Conservation (phyloP, 2,797 vertebrate genomes). For the Poliocrania exsul region DNA sequence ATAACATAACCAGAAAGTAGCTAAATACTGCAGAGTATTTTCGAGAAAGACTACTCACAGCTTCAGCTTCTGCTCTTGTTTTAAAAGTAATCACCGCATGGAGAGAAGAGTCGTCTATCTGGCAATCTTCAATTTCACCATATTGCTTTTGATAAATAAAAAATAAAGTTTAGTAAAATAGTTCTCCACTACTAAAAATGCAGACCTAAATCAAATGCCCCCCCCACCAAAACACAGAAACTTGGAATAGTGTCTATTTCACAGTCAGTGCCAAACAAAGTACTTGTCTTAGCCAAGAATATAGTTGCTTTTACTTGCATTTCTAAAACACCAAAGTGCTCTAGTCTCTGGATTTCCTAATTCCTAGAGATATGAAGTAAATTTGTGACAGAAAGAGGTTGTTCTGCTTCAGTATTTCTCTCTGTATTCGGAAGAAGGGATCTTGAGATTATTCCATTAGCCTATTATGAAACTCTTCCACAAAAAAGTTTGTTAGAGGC, state of each 20-base stretch:
- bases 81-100: constrained; percentile 91
- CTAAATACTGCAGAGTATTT: neutral
- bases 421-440: neutral
- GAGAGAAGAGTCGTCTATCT: constrained; percentile 87
- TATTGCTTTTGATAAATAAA: constrained; percentile 87
- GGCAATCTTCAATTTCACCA: constrained; percentile 97
- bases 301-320: neutral
- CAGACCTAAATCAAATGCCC: neutral
- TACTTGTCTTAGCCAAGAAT: neutral
- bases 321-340: neutral
- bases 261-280: neutral
- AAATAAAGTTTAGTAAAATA: constrained; percentile 36
- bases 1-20: neutral
- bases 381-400: neutral
- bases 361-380: neutral
- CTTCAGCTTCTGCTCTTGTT: constrained; percentile 93
- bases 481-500: neutral
- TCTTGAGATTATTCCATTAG: neutral
- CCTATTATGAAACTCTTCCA: neutral
- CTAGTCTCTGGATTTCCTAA: neutral
- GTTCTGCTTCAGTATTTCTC: neutral
- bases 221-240: neutral
- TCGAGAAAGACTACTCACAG: constrained; percentile 78
- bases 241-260: neutral
- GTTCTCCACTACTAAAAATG: constrained; percentile 33